A percentile compares a stretch with the other conserved stretches of the same genome.
Conservation (phyloP, 2,797 vertebrate genomes). For the Lithobates sylvaticus region DNA sequence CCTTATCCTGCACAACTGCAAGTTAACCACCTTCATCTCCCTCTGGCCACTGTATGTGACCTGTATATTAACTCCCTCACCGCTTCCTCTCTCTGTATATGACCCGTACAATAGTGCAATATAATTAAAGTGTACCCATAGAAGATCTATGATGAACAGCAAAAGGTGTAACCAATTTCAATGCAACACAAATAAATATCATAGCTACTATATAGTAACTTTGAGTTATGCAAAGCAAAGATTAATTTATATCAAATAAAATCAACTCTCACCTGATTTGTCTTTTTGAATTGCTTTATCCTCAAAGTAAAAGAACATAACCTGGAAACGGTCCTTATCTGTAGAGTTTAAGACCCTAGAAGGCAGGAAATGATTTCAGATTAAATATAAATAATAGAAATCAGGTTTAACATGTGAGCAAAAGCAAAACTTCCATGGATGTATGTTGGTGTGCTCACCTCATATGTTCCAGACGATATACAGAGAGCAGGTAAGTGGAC, state of each 20-base stretch:
- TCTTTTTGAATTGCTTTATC: conserved; percentile 98
- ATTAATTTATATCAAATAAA: neutral
- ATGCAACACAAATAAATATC: too few relatives aligned
- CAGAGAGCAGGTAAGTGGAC: conserved; percentile 95
- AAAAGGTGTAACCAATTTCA: too few relatives aligned
- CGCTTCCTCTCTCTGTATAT: too few relatives aligned
- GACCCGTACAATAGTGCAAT: too few relatives aligned
- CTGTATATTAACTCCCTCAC: too few relatives aligned
- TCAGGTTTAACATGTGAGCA: neutral
- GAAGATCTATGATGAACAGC: too few relatives aligned
- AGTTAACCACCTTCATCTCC: too few relatives aligned
- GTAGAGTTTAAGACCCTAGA: conserved; percentile 86
- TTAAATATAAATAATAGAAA: neutral
- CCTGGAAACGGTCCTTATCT: conserved; percentile 95
- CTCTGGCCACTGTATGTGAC: too few relatives aligned
- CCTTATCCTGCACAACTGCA: too few relatives aligned
- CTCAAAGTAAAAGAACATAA: conserved; percentile 97
- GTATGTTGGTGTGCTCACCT: conserved; percentile 75
- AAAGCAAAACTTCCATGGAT: neutral
- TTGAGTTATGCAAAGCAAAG: too few relatives aligned
- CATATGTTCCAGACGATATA: conserved; percentile 96
- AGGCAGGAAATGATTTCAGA: conserved; percentile 10
- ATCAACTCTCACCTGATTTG: conserved; percentile 86
- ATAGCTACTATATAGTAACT: too few relatives aligned
- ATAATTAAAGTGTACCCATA: too few relatives aligned